Conservation (phyloP, 2,888 invertebrate species). For the Timema cristinae region DNA sequence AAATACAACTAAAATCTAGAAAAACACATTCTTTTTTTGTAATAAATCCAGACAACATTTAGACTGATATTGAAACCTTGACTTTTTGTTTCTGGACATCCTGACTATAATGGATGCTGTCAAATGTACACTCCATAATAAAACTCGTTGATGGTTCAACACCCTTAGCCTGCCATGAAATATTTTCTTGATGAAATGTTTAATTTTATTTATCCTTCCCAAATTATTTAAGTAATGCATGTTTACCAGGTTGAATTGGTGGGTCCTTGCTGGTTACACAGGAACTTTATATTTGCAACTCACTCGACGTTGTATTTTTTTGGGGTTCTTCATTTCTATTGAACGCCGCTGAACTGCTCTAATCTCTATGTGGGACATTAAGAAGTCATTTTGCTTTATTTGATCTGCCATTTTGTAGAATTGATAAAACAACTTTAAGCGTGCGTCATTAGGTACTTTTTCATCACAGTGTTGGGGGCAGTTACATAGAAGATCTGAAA, state of each 20-base stretch:
- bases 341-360: conserved; percentile 42
- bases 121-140: too few relatives aligned
- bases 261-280: conserved; percentile 28
- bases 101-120: too few relatives aligned
- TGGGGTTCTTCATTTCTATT: conserved; percentile 34
- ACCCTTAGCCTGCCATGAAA: too few relatives aligned
- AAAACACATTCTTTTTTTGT: too few relatives aligned
- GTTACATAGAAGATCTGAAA: conserved; percentile 50
- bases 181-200: too few relatives aligned
- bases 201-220: too few relatives aligned
- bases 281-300: conserved; percentile 53
- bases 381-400: conserved; percentile 49
- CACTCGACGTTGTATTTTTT: conserved; percentile 43
- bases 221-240: too few relatives aligned
- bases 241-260: conserved; percentile 17
- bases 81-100: too few relatives aligned
- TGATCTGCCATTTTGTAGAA: conserved; percentile 51
- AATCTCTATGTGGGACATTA: conserved; percentile 50
- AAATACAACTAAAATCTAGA: too few relatives aligned
- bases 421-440: conserved; percentile 47
- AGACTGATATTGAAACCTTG: too few relatives aligned
- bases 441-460: conserved; percentile 46
- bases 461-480: conserved; percentile 54
- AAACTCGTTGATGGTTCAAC: too few relatives aligned
- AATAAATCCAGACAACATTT: too few relatives aligned